Percentiles rank a stretch among this genome's conserved stretches.
phyloP scores from a whole-genome alignment of 1,140 invertebrate genomes.

The Drosophila arizonae region DNA sequence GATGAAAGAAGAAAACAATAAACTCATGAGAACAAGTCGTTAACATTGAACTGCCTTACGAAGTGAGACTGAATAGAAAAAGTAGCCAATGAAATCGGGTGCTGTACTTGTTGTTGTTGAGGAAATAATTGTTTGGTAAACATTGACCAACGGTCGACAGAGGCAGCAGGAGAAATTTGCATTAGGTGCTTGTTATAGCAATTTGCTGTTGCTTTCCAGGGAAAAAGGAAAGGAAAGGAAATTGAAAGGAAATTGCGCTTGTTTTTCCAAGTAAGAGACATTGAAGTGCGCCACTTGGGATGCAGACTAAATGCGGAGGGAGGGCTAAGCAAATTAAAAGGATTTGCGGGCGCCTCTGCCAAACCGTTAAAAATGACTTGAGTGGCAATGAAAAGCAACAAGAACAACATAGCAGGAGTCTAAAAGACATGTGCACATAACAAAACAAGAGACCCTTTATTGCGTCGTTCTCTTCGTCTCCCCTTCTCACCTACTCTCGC shows the following conservation, averaged over 20 bases:
- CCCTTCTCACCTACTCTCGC: not conserved
- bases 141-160: constrained; percentile 65
- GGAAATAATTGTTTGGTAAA: constrained; percentile 76
- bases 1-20: no score
- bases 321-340: constrained; percentile 53
- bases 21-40: no score
- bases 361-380: constrained; percentile 75
- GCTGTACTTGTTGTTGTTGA: constrained; percentile 46
- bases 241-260: constrained; percentile 78
- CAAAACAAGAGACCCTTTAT: constrained; percentile 60
- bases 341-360: constrained; percentile 48
- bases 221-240: constrained; percentile 39
- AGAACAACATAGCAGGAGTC: constrained; percentile 14
- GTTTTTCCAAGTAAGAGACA: constrained; percentile 33
- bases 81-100: constrained; percentile 17
- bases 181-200: constrained; percentile 39
- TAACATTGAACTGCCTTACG: no score
- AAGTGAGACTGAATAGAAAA: constrained; percentile 1
- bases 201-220: constrained; percentile 36
- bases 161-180: constrained; percentile 44
- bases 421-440: constrained; percentile 54
- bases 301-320: not conserved
- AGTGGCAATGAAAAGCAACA: constrained; percentile 49
- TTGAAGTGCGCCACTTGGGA: constrained; percentile 2
- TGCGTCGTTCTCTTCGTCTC: constrained; percentile 23